Base-by-base conservation (phyloP, 2,797 vertebrate species). In the Heliangelus exortis region DNA sequence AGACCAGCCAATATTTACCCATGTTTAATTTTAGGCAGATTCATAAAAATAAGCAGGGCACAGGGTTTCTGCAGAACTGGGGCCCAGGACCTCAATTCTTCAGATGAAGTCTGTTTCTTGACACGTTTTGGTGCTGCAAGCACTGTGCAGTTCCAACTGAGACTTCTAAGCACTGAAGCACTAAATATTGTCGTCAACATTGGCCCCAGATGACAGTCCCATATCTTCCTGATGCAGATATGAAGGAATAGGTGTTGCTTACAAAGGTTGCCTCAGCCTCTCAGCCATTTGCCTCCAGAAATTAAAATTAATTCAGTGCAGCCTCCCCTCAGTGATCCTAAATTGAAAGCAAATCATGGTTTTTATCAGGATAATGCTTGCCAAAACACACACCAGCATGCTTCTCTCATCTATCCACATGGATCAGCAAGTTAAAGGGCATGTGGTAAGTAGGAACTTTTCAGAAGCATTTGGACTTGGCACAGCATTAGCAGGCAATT, bases 301-400 rank as follows among this genome's bases (percentile, higher is more conserved):
- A 34, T 26, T 51, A 57, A 73, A 84, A 71, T 5, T 8, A 76
- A 74, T 57, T 79, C 85, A 57, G 55, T 3, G 1, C 18, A 12
- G 61, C 57, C 43, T 84, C 16, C 39, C 25, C 12, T 84, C 48
- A 15, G 0, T 28, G 45, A 84, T 90, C 55, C 45, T 51, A 66
- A 79, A 79, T 10, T 26, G 19, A 47, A 84, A 84, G 55, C 78
- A 86, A 75, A 53, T 13, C 9, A n/a, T 59, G 53, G 1, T 58
- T 50, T 90, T 85, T 47, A 25, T 78, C 68, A 25, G 47, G 11
- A 21, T 69, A 78, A 43, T 39, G 72, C 67, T 76, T 79, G 69
- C 85, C 77, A 90, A 90, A 74, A 84, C 85, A 87, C 80, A 87
- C 74, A 65, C 48, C 47, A 94, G 67, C 57, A 34, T 17, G n/a